phyloP scores from a whole-genome alignment of 64 coral and sea anemone species.

The Actinia equina region DNA sequence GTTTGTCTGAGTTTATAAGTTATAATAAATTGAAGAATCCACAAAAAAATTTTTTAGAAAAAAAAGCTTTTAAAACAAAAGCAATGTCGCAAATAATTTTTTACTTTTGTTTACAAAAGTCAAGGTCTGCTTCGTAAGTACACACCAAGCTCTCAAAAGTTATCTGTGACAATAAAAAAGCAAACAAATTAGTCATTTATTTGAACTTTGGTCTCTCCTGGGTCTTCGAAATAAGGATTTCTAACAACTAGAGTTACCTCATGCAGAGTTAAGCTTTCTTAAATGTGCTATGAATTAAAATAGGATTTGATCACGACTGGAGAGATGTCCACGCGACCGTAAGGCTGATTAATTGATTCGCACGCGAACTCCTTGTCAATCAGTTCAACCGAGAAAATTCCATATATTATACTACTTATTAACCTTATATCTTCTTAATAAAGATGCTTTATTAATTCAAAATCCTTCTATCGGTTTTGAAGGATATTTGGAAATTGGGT shows the following conservation, averaged over 20 bases:
- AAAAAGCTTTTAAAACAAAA: background rate
- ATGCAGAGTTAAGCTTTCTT: constrained; percentile 9
- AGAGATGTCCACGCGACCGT: constrained; percentile 2
- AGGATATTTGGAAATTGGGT: background rate
- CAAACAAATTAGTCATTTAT: constrained; percentile 14
- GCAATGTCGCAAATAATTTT: background rate
- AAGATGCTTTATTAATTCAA: background rate
- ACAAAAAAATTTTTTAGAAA: background rate
- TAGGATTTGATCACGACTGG: background rate
- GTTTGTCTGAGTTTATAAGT: background rate
- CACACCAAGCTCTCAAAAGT: background rate
- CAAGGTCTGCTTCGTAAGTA: background rate
- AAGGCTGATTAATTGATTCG: background rate
- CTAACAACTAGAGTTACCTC: background rate
- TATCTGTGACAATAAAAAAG: background rate
- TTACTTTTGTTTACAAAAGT: no score
- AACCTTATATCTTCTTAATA: background rate
- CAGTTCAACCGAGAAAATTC: background rate
- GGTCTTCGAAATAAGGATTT: background rate
- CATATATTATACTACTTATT: background rate
- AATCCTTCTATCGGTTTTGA: background rate
- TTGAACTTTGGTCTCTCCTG: background rate
- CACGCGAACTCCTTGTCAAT: background rate
- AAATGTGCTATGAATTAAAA: constrained; percentile 1
- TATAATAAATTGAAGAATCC: background rate